Evolutionary conservation across 2,888 invertebrate genomes (phyloP), one percentile per base, ranked within the genome.

Genomic region (Rhagium mordax): DNA sequence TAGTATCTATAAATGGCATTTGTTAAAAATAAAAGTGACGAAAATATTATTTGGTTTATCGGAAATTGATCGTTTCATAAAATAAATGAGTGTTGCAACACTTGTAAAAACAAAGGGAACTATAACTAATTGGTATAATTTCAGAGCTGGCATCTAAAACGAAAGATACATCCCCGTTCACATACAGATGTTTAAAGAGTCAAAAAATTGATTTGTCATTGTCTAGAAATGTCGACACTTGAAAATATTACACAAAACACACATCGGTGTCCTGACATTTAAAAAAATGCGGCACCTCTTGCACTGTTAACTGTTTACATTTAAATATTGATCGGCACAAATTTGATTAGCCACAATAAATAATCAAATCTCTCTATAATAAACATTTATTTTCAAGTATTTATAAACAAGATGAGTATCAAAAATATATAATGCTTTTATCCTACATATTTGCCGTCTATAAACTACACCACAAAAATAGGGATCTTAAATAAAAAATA

Each of bases 121-220:
- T n/a, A n/a, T 65, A 65, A 65, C 53, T 53, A 65, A 65, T 65
- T 65, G 5, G 24, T 16, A 18, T 53, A 53, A 55, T 65, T 65
- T 53, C 20, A 51, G 8, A 65, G 33, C 33, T 53, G 65, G 20
- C 65, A 53, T 65, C 21, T 53, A 20, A 41, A 65, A 53, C 21
- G 65, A 65, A 65, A 65, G 65, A 65, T 41, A 53, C 33, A 41
- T 53, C 65, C 65, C 27, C 29, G 18, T 49, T 21, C 20, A 13
- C 33, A 53, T 10, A 13, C 33, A 53, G 6, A 16, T 33, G 65
- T 16, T 21, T 65, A 64, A 49, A 27, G 49, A 64, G 29, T 62
- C 49, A 18, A 33, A 20, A 55, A 51, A 65, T 65, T 53, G 62
- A 48, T 64, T 48, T 27, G 41, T 33, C 33, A 65, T 53, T 65